phyloP scores from a whole-genome alignment of 1,140 invertebrate species.

The Zaprionus ghesquierei region DNA sequence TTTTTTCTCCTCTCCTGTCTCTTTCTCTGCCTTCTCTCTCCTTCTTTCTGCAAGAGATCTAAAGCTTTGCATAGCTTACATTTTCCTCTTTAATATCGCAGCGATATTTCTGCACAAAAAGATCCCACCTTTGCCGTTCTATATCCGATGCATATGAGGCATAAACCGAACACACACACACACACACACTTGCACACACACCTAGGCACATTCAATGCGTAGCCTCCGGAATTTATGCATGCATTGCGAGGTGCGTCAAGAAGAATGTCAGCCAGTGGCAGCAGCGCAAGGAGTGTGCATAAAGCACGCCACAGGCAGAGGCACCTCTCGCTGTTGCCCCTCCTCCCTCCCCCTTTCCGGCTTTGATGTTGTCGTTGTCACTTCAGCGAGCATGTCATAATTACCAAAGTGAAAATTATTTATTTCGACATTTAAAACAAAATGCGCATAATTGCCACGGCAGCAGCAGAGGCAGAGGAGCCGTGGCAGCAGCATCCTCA shows the following conservation, averaged over 20 bases:
- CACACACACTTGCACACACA: neutral
- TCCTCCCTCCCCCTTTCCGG: neutral
- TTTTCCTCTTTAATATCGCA: neutral
- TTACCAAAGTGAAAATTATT: constrained; percentile 81
- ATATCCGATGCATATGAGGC: no score
- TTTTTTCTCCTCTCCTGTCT: no score
- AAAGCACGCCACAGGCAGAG: neutral
- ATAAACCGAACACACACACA: no score
- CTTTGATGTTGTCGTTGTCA: constrained; percentile 80
- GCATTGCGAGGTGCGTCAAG: neutral
- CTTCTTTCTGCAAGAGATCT: neutral
- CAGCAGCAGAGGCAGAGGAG: neutral
- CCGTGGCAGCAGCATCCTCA: neutral
- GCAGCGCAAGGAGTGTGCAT: neutral
- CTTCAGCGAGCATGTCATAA: constrained; percentile 74
- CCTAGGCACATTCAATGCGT: neutral
- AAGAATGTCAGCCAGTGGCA: neutral
- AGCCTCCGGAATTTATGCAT: neutral
- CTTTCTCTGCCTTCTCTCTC: no score
- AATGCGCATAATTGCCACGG: constrained; percentile 73
- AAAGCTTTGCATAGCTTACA: neutral
- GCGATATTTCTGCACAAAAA: neutral
- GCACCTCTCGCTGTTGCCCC: no score
- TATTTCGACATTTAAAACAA: constrained; percentile 80
- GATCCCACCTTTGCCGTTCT: neutral